Base-by-base conservation (phyloP, 2,113 vertebrate species). In the Edolisoma coerulescens region DNA sequence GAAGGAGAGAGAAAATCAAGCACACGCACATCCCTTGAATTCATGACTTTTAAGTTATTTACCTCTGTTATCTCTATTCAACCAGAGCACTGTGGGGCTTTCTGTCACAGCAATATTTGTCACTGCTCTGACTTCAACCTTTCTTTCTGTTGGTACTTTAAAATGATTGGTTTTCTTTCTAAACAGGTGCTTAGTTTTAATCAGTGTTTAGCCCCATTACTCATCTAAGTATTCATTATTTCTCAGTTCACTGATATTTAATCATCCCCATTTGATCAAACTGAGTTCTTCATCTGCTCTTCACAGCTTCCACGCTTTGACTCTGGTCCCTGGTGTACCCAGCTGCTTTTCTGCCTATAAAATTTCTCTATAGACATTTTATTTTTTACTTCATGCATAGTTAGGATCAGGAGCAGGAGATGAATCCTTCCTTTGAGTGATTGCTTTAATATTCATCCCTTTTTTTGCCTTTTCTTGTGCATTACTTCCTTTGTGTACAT, bases 381-480 rank as follows among this genome's bases (percentile, higher is more conserved):
- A 84, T 80, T 90, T 96, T 89, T 90, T 84, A 37, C 76, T 92
- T 89, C 60, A 49, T 90, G 80, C 1, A 0, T 84, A 88, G 77
- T 67, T 89, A 65, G 65, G 61, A 96, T 60, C 37, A 61, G 52
- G 37, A 94, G 86, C 37, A 61, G 52, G 37, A 94, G 86, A 92
- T 89, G 35, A 96, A 86, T 86, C 73, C 24, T 53, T n/a, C 45
- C 67, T 93, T 71, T 96, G 89, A 97, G 44, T 61, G 69, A 96
- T 63, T 87, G 32, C 76, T 94, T 95, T 91, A 93, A 96, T 97
- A 97, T 91, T 95, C 75, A 94, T 94, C 32, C 23, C 5, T 75
- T 89, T 89, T 84, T 90, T 23, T 81, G 28, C n/a, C 45, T 95
- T 93, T 95, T 84, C 1, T 37, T 81, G 82, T 86, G 56, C 77